These are phyloP conservation scores for Heliothis virescens DNA, from an alignment of 1,140 invertebrate genomes.

Conservation along the genomic window DNA sequence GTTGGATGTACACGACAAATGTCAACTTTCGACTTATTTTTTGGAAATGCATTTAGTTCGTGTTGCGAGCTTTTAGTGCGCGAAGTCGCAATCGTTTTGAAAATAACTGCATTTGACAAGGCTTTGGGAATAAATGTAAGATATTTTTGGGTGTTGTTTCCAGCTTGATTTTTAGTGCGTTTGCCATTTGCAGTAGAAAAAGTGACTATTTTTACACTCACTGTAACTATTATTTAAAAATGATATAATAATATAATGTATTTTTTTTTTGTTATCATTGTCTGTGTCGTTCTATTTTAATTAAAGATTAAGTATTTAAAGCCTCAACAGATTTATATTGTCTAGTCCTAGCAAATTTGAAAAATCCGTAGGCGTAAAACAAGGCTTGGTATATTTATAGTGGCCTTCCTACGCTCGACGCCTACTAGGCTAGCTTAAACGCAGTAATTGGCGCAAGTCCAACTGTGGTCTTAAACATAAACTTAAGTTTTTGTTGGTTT, in stretches of 20 bases:
- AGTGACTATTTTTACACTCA: too few relatives aligned
- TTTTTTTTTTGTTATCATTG: too few relatives aligned
- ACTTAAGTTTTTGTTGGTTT: slow-evolving; percentile 30
- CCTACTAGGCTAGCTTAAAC: neutral
- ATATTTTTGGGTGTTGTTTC: neutral
- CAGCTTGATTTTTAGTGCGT: neutral
- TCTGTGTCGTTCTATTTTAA: too few relatives aligned
- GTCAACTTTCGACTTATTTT: slow-evolving; percentile 38
- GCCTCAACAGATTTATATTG: neutral
- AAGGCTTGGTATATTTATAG: slow-evolving; percentile 12
- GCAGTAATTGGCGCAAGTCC: slow-evolving; percentile 20
- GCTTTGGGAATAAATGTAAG: neutral
- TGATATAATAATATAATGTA: too few relatives aligned
- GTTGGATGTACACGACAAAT: slow-evolving; percentile 21
- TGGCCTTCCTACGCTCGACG: slow-evolving; percentile 27
- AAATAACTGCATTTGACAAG: slow-evolving; percentile 18
- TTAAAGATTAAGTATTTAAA: neutral
- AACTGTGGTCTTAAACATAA: slow-evolving; percentile 32
- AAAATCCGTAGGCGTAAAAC: slow-evolving; percentile 12
- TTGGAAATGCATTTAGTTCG: slow-evolving; percentile 27
- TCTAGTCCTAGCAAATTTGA: neutral
- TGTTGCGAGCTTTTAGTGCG: slow-evolving; percentile 31
- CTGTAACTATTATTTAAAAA: too few relatives aligned
- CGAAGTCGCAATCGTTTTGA: slow-evolving; percentile 2
- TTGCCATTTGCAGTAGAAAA: too few relatives aligned